These are phyloP conservation scores for Mormyrops attenuatus DNA, from an alignment of 2,797 vertebrate species.

Conservation along the genomic window DNA sequence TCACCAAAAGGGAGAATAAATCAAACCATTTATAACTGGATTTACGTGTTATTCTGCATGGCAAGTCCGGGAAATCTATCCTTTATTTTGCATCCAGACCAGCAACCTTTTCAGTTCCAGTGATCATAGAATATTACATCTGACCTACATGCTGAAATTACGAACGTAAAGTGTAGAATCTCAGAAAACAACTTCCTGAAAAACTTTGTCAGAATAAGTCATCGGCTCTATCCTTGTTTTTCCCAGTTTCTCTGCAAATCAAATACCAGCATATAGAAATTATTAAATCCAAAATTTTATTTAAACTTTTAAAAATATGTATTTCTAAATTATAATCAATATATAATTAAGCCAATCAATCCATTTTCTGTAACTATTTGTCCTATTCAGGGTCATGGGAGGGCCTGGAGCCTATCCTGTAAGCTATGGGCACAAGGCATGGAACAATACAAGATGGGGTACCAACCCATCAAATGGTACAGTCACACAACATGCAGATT, in stretches of 20 bases:
- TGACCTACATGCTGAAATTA: not conserved
- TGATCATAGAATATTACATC: not conserved
- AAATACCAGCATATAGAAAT: not conserved
- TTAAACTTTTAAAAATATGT: not conserved
- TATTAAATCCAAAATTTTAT: not conserved
- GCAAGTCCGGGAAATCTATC: not conserved
- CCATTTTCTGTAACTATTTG: not conserved
- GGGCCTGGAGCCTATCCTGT: not conserved
- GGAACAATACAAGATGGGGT: not conserved
- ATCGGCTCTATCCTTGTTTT: not conserved
- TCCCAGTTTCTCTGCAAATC: not conserved
- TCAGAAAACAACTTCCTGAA: not conserved
- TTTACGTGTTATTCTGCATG: not conserved
- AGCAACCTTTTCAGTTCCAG: not conserved
- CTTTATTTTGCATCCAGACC: not conserved
- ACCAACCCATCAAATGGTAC: not conserved
- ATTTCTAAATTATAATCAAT: not conserved
- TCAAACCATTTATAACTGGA: not conserved
- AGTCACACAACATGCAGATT: not conserved
- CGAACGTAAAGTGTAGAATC: not conserved
- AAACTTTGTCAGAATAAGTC: not conserved
- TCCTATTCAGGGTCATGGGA: not conserved
- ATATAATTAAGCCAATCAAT: not conserved
- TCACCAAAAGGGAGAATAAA: not conserved
- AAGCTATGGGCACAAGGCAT: not conserved